Base-by-base conservation (phyloP, 1,140 invertebrate species). In the Euwallacea fornicatus region DNA sequence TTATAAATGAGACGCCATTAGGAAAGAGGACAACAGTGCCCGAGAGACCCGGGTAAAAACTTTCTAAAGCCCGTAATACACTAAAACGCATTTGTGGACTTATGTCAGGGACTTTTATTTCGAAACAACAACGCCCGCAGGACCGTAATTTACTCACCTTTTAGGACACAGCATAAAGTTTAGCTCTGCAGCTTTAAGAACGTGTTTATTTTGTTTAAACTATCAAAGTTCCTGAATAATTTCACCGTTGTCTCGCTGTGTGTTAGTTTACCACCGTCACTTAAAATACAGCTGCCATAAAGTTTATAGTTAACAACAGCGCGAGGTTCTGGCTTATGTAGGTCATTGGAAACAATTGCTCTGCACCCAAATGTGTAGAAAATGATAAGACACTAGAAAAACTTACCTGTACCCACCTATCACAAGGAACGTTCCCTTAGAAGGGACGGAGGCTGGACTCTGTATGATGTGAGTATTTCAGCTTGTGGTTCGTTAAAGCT, bases 301-400 rank as follows among this genome's bases (percentile, higher is more conserved):
- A 59, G 56, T 59, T 59, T 59, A 59, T 59, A 42, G 16, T 21
- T 59, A 59, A 59, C 56, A 59, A 59, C 2, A 33, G 56, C 56
- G 21, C 21, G 1, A 33, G 21, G 6, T 59, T 59, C 42, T 41
- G 13, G 16, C 42, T 59, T 42, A 59, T 59, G 2, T 42, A 21
- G 56, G 56, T 41, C 56, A 59, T 59, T n/a, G 21, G 21, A 59
- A 59, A 59, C 56, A 59, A 59, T 59, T n/a, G 56, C 10, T 21
- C 4, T 13, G 46, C 46, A 13, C 46, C 21, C 21, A 33, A 33
- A 33, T 33, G 21, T 33, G 21, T 33, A 33, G 21, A 33, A 33
- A 33, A 33, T 33, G 1, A 33, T 33, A 33, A 33, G 21, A 33
- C 1, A n/a, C n/a, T n/a, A 2, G 21, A 33, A 33, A 33, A 33